A percentile compares a stretch with the other conserved stretches of the same genome.
Conservation (phyloP, 2,888 invertebrate genomes). For the Cenopis cana region DNA sequence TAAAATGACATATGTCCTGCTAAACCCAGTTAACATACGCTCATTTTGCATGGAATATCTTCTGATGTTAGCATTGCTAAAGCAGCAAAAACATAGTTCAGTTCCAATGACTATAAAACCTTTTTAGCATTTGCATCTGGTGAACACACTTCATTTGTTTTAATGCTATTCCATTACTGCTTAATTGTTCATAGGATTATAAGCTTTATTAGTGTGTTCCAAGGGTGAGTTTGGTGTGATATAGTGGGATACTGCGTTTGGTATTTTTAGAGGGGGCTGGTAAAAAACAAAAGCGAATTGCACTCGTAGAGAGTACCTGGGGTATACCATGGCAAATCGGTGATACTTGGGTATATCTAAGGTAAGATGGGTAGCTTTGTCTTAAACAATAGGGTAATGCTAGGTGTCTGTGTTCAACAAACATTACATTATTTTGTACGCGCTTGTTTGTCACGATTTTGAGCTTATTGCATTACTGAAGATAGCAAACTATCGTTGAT, state of each 20-base stretch:
- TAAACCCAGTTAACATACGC: neutral
- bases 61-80: neutral
- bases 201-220: neutral
- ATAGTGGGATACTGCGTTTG: neutral
- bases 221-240: neutral
- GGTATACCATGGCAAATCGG: neutral
- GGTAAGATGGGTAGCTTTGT: neutral
- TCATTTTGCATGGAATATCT: neutral
- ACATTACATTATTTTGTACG: no score
- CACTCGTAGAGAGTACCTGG: neutral
- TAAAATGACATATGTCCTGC: neutral
- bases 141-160: conserved; percentile 10
- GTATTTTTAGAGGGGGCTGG: conserved; percentile 1
- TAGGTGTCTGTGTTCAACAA: no score
- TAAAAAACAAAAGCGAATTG: conserved; percentile 2
- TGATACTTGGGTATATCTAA: neutral
- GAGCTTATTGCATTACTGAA: neutral
- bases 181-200: neutral
- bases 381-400: no score
- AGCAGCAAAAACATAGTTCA: conserved; percentile 2
- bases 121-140: conserved; percentile 2
- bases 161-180: neutral
- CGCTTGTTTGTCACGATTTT: neutral
- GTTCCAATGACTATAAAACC: neutral
- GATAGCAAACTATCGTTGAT: neutral